Percentiles rank a stretch among this genome's conserved stretches.
Evolutionary conservation across 2,797 vertebrate species (phyloP).

Genomic region (Pangasius sanitwongsei): DNA sequence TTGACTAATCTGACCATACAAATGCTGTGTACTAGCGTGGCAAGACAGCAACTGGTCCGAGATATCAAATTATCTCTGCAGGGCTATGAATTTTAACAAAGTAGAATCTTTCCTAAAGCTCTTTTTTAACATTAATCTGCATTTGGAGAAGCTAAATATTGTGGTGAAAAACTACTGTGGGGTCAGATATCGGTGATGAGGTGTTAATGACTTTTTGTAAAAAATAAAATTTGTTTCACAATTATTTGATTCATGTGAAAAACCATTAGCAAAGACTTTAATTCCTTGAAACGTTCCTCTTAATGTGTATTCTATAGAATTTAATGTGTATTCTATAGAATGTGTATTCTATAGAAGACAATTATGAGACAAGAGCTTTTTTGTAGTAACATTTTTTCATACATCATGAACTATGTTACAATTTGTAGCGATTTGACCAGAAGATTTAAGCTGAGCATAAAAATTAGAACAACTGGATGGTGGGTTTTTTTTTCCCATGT

Average conservation of each 20-base stretch:
- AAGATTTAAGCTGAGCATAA: not conserved
- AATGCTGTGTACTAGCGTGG: conserved; percentile 26
- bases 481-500: not conserved
- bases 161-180: not conserved
- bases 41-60: not conserved
- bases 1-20: conserved; percentile 22
- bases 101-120: not conserved
- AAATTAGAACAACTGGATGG: not conserved
- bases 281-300: not conserved
- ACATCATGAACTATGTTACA: not conserved
- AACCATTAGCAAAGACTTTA: not conserved
- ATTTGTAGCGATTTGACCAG: not conserved
- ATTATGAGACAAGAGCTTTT: not conserved
- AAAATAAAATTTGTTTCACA: not conserved
- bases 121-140: not conserved
- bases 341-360: no score
- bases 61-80: not conserved
- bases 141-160: not conserved
- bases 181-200: not conserved
- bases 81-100: not conserved
- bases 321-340: no score
- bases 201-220: not conserved
- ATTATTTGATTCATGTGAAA: not conserved
- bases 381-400: not conserved
- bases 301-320: no score